These are phyloP conservation scores for Onychomys leucogaster DNA, from an alignment of 2,797 vertebrate species.

Conservation along the genomic window DNA sequence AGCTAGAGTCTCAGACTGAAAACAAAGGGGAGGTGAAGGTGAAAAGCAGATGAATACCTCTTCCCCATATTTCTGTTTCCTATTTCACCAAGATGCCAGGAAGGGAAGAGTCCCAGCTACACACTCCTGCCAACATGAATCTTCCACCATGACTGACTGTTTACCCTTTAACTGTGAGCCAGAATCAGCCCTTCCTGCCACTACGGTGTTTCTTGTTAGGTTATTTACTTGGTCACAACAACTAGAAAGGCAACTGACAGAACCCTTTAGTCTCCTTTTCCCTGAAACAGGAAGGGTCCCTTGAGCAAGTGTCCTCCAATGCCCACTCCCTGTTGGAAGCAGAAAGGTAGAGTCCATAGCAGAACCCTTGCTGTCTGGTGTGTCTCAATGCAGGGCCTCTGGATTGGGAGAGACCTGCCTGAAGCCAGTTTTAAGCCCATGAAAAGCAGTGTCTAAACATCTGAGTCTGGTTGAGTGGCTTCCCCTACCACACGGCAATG, in stretches of 20 bases:
- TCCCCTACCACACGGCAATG: constrained; percentile 9
- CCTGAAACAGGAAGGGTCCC: neutral
- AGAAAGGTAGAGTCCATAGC: neutral
- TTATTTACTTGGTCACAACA: neutral
- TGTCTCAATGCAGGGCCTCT: neutral
- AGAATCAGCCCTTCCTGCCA: neutral
- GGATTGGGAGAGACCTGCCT: neutral
- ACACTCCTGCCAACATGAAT: neutral
- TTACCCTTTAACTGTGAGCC: neutral
- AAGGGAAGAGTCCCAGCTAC: neutral
- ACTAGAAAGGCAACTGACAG: neutral
- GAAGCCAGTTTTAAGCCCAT: neutral
- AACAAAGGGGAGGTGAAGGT: neutral
- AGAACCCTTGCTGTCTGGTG: fast-evolving
- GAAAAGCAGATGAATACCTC: neutral
- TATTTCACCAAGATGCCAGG: neutral
- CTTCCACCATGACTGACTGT: neutral
- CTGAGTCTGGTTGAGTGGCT: neutral
- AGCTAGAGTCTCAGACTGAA: neutral
- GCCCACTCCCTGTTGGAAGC: neutral
- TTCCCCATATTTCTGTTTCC: neutral
- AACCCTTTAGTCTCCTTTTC: neutral
- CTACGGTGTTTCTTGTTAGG: neutral
- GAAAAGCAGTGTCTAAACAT: neutral
- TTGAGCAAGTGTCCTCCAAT: neutral